phyloP scores from a whole-genome alignment of 2,888 invertebrate species.

The Hipparchia semele region DNA sequence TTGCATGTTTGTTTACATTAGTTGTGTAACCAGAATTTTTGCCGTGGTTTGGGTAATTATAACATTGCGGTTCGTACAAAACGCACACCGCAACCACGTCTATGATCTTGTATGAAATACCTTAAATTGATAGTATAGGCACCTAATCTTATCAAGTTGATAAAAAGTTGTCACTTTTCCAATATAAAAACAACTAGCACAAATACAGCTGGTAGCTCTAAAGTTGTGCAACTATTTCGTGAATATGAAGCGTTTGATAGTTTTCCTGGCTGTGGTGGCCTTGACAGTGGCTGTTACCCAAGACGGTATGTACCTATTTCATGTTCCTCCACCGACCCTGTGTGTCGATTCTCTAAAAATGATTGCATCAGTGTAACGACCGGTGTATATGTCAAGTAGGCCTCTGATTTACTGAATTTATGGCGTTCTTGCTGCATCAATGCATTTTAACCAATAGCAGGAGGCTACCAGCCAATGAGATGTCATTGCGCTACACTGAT shows the following conservation, averaged over 20 bases:
- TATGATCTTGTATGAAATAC: not conserved
- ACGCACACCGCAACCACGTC: not conserved
- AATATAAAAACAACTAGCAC: slow-evolving; percentile 12
- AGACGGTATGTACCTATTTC: slow-evolving; percentile 3
- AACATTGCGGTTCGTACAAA: not conserved
- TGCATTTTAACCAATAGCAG: no score
- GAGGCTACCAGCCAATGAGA: no score
- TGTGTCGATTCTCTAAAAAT: no score
- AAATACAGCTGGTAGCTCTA: not conserved
- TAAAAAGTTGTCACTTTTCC: slow-evolving; percentile 4
- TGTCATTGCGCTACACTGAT: no score
- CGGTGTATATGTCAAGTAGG: no score
- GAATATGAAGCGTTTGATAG: slow-evolving; percentile 19
- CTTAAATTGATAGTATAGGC: not conserved
- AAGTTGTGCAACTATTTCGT: not conserved
- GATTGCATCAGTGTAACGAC: no score
- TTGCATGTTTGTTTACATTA: no score
- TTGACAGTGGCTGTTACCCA: not conserved
- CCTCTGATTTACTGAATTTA: no score
- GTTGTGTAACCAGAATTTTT: no score
- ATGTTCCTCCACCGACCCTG: no score
- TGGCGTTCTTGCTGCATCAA: no score
- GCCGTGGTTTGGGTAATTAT: not conserved
- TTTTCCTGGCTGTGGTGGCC: slow-evolving; percentile 6
- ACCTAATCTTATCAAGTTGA: slow-evolving; percentile 16